These are phyloP conservation scores for Zootoca vivipara DNA, from an alignment of 2,113 vertebrate genomes.

Conservation along the genomic window DNA sequence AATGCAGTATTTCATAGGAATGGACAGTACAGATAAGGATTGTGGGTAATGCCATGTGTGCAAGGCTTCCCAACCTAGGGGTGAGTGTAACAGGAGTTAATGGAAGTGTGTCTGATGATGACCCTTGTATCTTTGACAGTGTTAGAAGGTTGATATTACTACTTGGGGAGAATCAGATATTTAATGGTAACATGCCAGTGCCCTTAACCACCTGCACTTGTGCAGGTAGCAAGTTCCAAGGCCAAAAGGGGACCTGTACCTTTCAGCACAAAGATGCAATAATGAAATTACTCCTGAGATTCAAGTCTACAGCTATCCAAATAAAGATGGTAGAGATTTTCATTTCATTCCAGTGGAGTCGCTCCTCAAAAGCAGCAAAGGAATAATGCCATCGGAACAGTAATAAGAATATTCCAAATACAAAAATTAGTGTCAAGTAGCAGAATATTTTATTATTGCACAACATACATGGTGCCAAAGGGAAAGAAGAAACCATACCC, in stretches of 20 bases:
- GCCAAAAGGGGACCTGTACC: not conserved
- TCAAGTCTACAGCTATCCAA: not conserved
- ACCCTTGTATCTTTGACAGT: not conserved
- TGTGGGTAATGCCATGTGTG: too few relatives aligned
- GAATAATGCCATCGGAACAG: not conserved
- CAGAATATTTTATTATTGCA: constrained; percentile 1
- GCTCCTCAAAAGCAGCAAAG: not conserved
- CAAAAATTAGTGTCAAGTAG: not conserved
- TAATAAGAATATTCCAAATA: not conserved
- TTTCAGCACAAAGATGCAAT: not conserved
- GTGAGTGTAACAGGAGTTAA: too few relatives aligned
- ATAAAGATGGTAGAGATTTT: not conserved
- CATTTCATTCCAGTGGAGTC: not conserved
- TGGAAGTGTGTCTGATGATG: too few relatives aligned
- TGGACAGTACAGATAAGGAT: too few relatives aligned
- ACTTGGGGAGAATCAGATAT: not conserved
- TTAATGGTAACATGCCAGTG: not conserved
- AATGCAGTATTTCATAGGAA: too few relatives aligned
- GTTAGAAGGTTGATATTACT: not conserved
- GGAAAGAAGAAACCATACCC: not conserved
- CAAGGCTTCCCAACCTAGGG: too few relatives aligned
- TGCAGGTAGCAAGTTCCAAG: not conserved
- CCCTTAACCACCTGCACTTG: not conserved
- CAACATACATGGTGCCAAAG: not conserved
- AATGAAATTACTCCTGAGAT: not conserved